A percentile compares a stretch with the other conserved stretches of the same genome.
phyloP scores from a whole-genome alignment of 2,888 invertebrate genomes.

The Tetragnatha montana region DNA sequence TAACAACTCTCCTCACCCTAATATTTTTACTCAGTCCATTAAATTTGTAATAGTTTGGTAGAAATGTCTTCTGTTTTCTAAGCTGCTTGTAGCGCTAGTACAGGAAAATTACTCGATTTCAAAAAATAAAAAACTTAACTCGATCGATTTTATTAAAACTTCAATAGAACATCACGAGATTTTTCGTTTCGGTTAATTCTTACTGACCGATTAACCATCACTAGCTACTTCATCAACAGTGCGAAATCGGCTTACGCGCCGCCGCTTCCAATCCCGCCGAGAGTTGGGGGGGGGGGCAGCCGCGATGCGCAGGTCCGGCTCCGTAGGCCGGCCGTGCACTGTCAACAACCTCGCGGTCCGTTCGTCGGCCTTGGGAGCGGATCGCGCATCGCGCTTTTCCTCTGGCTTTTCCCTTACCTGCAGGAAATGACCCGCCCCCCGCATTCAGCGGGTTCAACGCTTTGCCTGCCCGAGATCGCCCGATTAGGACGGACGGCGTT shows the following conservation, averaged over 20 bases:
- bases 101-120: too few species aligned
- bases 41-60: too few species aligned
- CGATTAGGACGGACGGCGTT: slow-evolving; percentile 28
- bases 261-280: background rate
- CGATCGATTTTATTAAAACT: too few species aligned
- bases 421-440: slow-evolving; percentile 66
- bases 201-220: too few species aligned
- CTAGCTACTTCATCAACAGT: background rate
- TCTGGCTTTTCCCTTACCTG: slow-evolving; percentile 53
- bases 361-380: slow-evolving; percentile 69
- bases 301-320: too few species aligned
- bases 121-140: too few species aligned
- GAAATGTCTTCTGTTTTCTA: too few species aligned
- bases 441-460: slow-evolving; percentile 55
- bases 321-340: slow-evolving; percentile 16
- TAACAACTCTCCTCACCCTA: too few species aligned
- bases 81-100: too few species aligned
- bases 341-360: slow-evolving; percentile 68
- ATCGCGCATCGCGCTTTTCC: slow-evolving; percentile 57
- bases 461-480: slow-evolving; percentile 60
- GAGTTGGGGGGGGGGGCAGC: background rate
- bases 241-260: background rate
- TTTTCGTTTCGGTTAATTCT: too few species aligned
- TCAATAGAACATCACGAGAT: too few species aligned
- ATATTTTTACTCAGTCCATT: too few species aligned